Percentiles rank a stretch among this genome's conserved stretches.
phyloP scores from a whole-genome alignment of 2,113 vertebrate genomes.

The Rhinichthys klamathensis region DNA sequence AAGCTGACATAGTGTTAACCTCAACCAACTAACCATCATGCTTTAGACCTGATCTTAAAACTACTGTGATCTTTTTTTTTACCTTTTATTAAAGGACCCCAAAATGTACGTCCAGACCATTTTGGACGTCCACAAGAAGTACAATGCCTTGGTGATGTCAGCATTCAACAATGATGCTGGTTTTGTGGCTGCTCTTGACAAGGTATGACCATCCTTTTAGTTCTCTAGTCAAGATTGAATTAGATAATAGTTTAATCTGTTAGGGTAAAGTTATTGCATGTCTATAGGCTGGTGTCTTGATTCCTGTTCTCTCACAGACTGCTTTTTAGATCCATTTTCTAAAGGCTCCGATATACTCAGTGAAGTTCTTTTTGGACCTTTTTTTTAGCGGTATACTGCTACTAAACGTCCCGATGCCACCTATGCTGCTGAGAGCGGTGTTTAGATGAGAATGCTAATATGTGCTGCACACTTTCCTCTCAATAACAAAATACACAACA shows the following conservation, averaged over 20 bases:
- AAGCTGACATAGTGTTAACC: background rate
- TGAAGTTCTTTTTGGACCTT: too few relatives aligned
- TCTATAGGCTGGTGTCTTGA: background rate
- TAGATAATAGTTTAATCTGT: background rate
- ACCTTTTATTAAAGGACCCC: constrained; percentile 82
- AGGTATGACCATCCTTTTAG: constrained; percentile 73
- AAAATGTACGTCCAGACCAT: constrained; percentile 99
- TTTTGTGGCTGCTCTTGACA: constrained; percentile 96
- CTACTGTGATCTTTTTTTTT: constrained; percentile 2
- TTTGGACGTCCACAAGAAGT: constrained; percentile 97
- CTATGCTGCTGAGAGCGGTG: too few relatives aligned
- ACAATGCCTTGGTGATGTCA: constrained; percentile 97
- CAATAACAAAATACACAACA: too few relatives aligned
- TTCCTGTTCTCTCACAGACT: background rate
- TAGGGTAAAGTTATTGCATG: background rate
- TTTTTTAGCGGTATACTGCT: too few relatives aligned
- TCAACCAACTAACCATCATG: background rate
- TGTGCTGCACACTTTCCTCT: too few relatives aligned
- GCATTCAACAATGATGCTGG: constrained; percentile 99
- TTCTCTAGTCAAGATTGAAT: background rate
- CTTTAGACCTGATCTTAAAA: background rate
- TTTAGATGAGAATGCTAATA: too few relatives aligned
- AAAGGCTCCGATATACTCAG: too few relatives aligned
- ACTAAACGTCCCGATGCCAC: too few relatives aligned
- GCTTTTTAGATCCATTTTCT: background rate